Base-by-base conservation (phyloP, 92 coral and sea anemone species). In the Siderastrea siderea region DNA sequence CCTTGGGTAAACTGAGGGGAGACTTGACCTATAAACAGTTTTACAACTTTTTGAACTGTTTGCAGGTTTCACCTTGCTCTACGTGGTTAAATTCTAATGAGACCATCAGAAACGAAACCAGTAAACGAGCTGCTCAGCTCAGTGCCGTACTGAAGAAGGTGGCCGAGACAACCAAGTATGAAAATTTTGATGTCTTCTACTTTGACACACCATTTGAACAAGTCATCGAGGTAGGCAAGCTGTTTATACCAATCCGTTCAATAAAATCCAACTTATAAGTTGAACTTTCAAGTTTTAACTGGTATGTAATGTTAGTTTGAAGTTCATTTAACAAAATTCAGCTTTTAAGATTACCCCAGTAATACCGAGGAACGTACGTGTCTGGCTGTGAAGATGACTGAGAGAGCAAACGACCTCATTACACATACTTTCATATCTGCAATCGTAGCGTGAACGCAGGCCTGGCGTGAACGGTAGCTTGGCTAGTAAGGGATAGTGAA, bases 1-100 rank as follows among this genome's bases (percentile, higher is more conserved):
- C 99, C 1, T 94, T 98, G 72, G 99, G 99, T 7, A 83, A 89
- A 47, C 91, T 98, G 49, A 94, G 94, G 55, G 89, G 88, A 7
- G 99, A 98, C 69, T 96, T 95, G 38, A 98, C 99, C 0, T 98
- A 98, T 66, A 86, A 94, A 62, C 79, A 86, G 55, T 86, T 98
- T 79, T 98, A 98, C 82, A 96, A 95, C 80, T 98, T 95, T 68
- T 5, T 98, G 89, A 98, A 95, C 89, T 98, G 99, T 77, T 90
- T 98, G 44, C 93, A 95, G n/a, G 52, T 96, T 38, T 95, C 99
- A 2, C 99, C 99, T 0, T 98, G 99, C 74, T 96, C 80, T 73
- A 98, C 98, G 4, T 98, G 91, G 87, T 47, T 98, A 93, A 98
- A 98, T 77, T 90, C 93, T 10, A 98, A 98, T 75, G 95, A 94